phyloP scores from a whole-genome alignment of 1,140 invertebrate species.

The Zaprionus camerounensis region DNA sequence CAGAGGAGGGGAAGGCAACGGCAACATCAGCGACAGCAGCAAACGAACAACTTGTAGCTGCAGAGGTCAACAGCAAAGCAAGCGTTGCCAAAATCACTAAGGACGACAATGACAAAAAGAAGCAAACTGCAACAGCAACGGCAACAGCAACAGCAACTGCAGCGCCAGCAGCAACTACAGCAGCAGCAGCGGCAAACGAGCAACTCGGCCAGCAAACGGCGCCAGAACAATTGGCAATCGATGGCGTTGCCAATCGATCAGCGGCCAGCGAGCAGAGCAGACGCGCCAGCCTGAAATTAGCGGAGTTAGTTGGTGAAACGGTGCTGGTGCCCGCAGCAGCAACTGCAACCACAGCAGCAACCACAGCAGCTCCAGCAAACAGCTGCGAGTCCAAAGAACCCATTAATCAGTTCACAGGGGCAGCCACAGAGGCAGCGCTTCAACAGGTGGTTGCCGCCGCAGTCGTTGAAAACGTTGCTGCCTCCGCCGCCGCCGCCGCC shows the following conservation, averaged over 20 bases:
- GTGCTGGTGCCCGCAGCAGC: conserved; percentile 58
- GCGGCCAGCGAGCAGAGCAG: conserved; percentile 55
- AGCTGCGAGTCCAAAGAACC: conserved; percentile 68
- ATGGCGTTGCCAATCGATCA: conserved; percentile 60
- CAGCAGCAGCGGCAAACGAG: conserved; percentile 21
- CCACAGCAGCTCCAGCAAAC: conserved; percentile 4
- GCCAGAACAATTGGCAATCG: conserved; percentile 52
- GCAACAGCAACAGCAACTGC: conserved; percentile 17
- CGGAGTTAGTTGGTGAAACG: conserved; percentile 68
- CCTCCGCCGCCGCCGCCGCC: conserved; percentile 23
- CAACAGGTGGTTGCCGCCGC: conserved; percentile 64
- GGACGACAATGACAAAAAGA: conserved; percentile 42
- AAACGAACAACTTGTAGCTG: conserved; percentile 58
- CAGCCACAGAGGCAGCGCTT: conserved; percentile 43
- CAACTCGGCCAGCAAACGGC: conserved; percentile 25
- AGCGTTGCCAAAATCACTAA: conserved; percentile 61
- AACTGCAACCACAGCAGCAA: conserved; percentile 20
- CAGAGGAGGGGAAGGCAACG: conserved; percentile 9
- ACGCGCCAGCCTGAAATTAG: conserved; percentile 67
- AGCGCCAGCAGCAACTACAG: conserved; percentile 19
- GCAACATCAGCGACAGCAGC: conserved; percentile 31
- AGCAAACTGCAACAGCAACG: conserved; percentile 9
- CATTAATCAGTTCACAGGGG: conserved; percentile 59
- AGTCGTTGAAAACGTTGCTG: conserved; percentile 48
- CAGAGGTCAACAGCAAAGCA: conserved; percentile 68